Evolutionary conservation across 2,888 invertebrate species (phyloP).

Genomic region (Tinea pellionella): DNA sequence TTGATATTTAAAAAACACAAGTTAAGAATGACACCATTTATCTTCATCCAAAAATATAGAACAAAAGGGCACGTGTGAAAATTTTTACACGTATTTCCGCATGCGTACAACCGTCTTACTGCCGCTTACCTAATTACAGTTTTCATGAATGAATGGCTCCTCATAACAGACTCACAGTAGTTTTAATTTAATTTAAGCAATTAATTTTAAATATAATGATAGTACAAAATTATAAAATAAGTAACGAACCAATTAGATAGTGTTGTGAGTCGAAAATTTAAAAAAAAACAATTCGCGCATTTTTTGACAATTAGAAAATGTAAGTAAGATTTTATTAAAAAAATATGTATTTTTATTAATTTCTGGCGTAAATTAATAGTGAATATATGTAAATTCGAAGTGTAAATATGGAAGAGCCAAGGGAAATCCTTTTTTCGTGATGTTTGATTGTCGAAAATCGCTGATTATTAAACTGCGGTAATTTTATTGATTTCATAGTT

Average conservation of each 20-base stretch:
- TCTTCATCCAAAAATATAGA: no score
- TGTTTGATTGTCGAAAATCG: background rate
- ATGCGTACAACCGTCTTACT: slow-evolving; percentile 44
- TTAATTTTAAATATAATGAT: slow-evolving; percentile 53
- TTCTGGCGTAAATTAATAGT: slow-evolving; percentile 10
- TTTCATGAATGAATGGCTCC: slow-evolving; percentile 65
- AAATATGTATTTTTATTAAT: slow-evolving; percentile 26
- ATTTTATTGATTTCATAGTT: slow-evolving; percentile 65
- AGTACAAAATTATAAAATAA: slow-evolving; percentile 35
- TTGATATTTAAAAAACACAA: no score
- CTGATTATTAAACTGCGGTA: slow-evolving; percentile 58
- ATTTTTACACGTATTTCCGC: slow-evolving; percentile 24
- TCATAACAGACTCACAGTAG: slow-evolving; percentile 45
- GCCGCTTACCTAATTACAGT: slow-evolving; percentile 25
- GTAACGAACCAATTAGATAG: slow-evolving; percentile 57
- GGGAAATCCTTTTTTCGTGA: background rate
- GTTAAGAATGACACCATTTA: no score
- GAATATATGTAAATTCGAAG: background rate
- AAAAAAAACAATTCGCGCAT: slow-evolving; percentile 33
- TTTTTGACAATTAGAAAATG: slow-evolving; percentile 46
- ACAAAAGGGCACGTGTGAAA: background rate
- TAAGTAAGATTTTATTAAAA: slow-evolving; percentile 33
- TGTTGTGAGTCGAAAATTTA: slow-evolving; percentile 32
- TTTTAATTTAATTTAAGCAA: slow-evolving; percentile 42
- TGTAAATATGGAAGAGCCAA: background rate